Conservation (phyloP, 1,140 invertebrate species). For the Aphis craccivora region DNA sequence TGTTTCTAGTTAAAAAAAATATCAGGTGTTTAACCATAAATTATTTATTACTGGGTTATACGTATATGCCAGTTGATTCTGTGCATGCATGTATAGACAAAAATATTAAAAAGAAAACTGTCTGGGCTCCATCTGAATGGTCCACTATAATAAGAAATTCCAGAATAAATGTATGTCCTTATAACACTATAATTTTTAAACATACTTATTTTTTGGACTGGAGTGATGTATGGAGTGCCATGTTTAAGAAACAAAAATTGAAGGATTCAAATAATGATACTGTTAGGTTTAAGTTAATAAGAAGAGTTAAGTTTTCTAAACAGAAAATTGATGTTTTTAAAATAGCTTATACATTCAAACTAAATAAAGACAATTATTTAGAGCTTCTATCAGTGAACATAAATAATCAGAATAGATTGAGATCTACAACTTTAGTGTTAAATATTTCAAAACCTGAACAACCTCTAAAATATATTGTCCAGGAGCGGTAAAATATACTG, state of each 20-base stretch:
- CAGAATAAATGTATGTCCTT: background rate
- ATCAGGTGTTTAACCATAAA: background rate
- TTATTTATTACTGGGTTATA: conserved; percentile 38
- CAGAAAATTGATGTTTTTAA: background rate
- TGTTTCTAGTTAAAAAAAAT: conserved; percentile 3
- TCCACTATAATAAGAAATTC: background rate
- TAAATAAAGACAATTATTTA: background rate
- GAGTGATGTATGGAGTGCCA: background rate
- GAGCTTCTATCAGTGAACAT: background rate
- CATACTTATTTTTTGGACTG: background rate
- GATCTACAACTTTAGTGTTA: background rate
- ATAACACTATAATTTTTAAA: background rate
- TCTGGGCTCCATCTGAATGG: background rate
- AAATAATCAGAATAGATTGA: background rate
- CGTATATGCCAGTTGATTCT: conserved; percentile 36
- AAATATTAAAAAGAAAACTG: conserved; percentile 36
- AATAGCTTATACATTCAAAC: background rate
- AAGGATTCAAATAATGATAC: background rate
- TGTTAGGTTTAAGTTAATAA: background rate
- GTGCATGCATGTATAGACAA: conserved; percentile 37
- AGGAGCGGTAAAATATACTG: too few species aligned
- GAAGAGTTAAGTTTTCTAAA: background rate
- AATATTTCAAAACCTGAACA: background rate
- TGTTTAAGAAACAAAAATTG: background rate
- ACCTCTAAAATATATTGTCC: too few species aligned